Evolutionary conservation across 1,140 invertebrate genomes (phyloP).

Genomic region (Heliconius eleuchia): DNA sequence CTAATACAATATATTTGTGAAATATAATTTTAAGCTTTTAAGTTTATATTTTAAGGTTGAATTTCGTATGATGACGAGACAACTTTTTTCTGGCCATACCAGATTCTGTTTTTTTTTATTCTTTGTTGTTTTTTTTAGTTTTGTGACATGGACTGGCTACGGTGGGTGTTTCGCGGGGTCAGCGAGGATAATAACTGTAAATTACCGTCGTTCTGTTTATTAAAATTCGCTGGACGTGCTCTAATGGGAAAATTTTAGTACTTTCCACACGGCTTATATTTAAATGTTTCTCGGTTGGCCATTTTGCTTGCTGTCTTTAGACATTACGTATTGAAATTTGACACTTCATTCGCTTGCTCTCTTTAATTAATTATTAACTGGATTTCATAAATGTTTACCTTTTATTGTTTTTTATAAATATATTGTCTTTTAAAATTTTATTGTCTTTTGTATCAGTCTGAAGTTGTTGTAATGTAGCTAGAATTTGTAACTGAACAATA

Average conservation of each 20-base stretch:
- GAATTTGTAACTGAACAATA: not conserved
- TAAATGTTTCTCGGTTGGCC: conserved; percentile 4
- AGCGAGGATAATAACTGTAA: conserved; percentile 79
- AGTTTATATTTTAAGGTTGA: conserved; percentile 43
- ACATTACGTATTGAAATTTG: not conserved
- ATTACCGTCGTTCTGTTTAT: conserved; percentile 77
- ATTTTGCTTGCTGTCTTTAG: not conserved
- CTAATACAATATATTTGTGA: conserved; percentile 38
- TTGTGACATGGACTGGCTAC: conserved; percentile 70
- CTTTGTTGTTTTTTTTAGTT: conserved; percentile 54
- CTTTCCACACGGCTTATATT: conserved; percentile 27
- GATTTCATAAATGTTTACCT: not conserved
- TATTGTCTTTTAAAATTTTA: not conserved
- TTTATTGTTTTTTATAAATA: not conserved
- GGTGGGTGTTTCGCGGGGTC: conserved; percentile 80
- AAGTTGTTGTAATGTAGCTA: not conserved
- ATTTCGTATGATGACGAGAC: conserved; percentile 38
- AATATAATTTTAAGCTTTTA: conserved; percentile 45
- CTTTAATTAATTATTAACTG: conserved; percentile 13
- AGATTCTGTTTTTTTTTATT: conserved; percentile 71
- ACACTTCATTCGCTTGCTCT: not conserved
- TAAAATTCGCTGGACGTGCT: conserved; percentile 72
- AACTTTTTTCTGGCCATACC: conserved; percentile 75
- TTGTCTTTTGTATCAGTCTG: not conserved
- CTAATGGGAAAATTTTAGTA: conserved; percentile 65